These are phyloP conservation scores for Ctenicera cuprea DNA, from an alignment of 2,888 invertebrate genomes.

Conservation along the genomic window DNA sequence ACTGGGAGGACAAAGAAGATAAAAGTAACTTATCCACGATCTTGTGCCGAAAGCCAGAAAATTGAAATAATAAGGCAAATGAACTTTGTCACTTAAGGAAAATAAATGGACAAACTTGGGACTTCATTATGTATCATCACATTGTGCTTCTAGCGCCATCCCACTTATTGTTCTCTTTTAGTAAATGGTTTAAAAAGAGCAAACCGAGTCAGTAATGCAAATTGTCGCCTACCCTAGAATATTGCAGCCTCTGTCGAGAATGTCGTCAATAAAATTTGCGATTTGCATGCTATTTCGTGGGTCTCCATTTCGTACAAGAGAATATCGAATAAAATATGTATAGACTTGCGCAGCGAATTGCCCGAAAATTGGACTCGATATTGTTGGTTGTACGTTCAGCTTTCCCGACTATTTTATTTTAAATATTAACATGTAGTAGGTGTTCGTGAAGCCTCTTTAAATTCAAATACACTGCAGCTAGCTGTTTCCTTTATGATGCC, in stretches of 20 bases:
- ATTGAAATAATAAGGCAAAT: conserved; percentile 27
- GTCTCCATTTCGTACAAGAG: conserved; percentile 3
- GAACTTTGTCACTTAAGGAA: conserved; percentile 10
- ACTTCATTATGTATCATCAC: conserved; percentile 17
- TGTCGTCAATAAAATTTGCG: conserved; percentile 14
- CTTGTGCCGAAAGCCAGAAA: conserved; percentile 19
- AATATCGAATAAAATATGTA: conserved; percentile 24
- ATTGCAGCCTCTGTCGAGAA: conserved; percentile 18
- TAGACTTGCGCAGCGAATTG: conserved; percentile 14
- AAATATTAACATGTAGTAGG: conserved; percentile 1
- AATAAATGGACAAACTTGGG: conserved; percentile 29
- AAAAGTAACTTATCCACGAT: conserved; percentile 11
- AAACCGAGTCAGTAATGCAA: conserved; percentile 14
- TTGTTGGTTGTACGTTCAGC: conserved; percentile 7
- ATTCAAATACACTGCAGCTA: too few relatives aligned
- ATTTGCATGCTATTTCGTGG: conserved; percentile 19
- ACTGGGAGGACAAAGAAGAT: not conserved
- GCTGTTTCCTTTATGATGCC: too few relatives aligned
- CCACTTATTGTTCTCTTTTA: not conserved
- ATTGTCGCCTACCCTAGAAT: not conserved
- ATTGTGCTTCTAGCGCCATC: not conserved
- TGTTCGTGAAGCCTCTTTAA: not conserved
- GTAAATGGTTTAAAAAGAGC: conserved; percentile 14
- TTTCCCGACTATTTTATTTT: not conserved
- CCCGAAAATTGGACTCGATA: conserved; percentile 14